A percentile compares a stretch with the other conserved stretches of the same genome.
phyloP scores from a whole-genome alignment of 2,797 vertebrate genomes.

The Urophycis tenuis region DNA sequence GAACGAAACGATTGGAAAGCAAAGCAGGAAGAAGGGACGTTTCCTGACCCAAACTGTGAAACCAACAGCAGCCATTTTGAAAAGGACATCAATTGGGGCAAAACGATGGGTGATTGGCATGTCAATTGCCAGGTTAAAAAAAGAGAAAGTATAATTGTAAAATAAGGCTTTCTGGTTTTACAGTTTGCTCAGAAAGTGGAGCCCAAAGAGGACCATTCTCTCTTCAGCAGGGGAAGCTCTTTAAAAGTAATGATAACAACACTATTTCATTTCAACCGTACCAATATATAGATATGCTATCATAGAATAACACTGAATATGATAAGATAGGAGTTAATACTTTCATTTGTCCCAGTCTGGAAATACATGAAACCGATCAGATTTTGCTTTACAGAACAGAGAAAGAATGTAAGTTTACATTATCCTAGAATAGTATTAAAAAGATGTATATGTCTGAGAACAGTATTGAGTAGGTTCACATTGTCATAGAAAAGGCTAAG shows the following conservation, averaged over 20 bases:
- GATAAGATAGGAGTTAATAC: neutral
- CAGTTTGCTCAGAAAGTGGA: slow-evolving; percentile 27
- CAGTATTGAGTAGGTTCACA: neutral
- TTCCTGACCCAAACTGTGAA: slow-evolving; percentile 43
- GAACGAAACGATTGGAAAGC: slow-evolving; percentile 23
- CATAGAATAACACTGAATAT: neutral
- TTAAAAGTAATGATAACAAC: neutral
- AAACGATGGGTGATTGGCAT: neutral
- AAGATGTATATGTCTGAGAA: neutral
- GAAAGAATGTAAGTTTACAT: neutral
- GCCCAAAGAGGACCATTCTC: slow-evolving; percentile 43
- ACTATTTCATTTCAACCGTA: neutral
- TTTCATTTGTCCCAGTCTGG: neutral
- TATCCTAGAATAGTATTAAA: neutral
- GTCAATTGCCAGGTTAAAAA: neutral
- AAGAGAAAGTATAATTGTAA: neutral
- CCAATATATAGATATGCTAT: neutral
- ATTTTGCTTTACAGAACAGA: neutral
- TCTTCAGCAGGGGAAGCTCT: slow-evolving; percentile 13
- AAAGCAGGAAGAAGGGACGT: slow-evolving; percentile 34
- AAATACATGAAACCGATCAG: neutral
- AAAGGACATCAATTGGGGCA: neutral
- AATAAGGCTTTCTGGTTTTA: neutral
- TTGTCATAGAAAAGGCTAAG: neutral
- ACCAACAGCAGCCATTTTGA: neutral